phyloP scores from a whole-genome alignment of 2,888 invertebrate genomes.

The Drosophila paramelanica region DNA sequence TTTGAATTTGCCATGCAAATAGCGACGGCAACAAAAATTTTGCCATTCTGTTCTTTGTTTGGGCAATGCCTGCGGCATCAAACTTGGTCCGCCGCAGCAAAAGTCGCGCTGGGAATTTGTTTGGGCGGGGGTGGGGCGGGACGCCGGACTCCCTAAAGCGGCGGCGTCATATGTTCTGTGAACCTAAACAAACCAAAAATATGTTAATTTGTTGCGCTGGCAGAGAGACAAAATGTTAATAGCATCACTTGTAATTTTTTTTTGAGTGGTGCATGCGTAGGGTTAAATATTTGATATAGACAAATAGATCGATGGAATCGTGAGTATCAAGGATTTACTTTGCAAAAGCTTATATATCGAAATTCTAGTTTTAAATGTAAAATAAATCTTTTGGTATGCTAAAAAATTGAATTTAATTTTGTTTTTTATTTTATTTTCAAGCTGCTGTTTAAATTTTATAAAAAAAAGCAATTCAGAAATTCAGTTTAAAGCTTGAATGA shows the following conservation, averaged over 20 bases:
- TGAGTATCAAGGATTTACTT: slow-evolving; percentile 5
- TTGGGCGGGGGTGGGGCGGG: neutral
- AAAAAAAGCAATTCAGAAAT: too few species aligned
- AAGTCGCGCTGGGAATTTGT: slow-evolving; percentile 38
- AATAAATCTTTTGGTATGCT: too few species aligned
- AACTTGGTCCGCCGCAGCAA: slow-evolving; percentile 43
- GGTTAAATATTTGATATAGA: neutral
- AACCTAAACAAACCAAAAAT: slow-evolving; percentile 43
- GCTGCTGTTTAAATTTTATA: too few species aligned
- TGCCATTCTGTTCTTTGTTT: slow-evolving; percentile 27
- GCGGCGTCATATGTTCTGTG: slow-evolving; percentile 50
- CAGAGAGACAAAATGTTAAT: slow-evolving; percentile 53
- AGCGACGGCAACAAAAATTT: slow-evolving; percentile 57
- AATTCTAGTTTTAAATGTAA: too few species aligned
- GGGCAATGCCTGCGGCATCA: slow-evolving; percentile 31
- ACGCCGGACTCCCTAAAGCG: slow-evolving; percentile 18
- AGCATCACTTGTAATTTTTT: slow-evolving; percentile 24
- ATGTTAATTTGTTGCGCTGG: slow-evolving; percentile 55
- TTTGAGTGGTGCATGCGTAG: neutral
- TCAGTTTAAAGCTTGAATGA: too few species aligned
- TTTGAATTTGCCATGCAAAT: slow-evolving; percentile 77
- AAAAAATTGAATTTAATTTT: too few species aligned
- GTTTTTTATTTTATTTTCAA: too few species aligned
- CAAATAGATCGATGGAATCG: slow-evolving; percentile 16
- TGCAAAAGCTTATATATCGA: too few species aligned